A percentile compares a stretch with the other conserved stretches of the same genome.
phyloP scores from a whole-genome alignment of 2,113 vertebrate genomes.

The Prinia subflava region DNA sequence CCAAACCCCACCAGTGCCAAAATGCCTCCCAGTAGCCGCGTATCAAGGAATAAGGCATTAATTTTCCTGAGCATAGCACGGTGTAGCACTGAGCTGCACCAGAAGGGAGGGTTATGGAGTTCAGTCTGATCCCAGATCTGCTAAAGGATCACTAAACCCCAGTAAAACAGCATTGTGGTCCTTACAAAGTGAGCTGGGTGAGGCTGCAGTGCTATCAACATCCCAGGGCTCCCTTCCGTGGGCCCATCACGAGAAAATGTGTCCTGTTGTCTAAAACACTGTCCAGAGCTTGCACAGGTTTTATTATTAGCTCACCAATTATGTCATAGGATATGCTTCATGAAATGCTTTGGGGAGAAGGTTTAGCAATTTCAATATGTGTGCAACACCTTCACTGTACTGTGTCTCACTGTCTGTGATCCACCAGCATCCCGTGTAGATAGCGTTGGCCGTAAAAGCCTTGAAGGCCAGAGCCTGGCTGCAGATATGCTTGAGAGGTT shows the following conservation, averaged over 20 bases:
- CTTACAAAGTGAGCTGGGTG: background rate
- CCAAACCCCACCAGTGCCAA: background rate
- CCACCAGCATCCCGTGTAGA: background rate
- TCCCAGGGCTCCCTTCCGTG: background rate
- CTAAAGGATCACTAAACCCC: background rate
- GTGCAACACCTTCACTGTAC: background rate
- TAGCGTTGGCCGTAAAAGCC: background rate
- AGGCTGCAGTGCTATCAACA: background rate
- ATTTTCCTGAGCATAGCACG: background rate
- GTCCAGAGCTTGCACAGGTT: background rate
- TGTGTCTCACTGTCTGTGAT: background rate
- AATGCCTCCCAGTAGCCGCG: background rate
- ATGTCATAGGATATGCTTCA: background rate
- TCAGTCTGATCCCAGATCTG: background rate
- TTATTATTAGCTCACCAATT: background rate
- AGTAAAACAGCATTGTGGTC: background rate
- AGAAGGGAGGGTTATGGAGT: background rate
- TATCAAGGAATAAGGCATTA: background rate
- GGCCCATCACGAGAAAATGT: background rate
- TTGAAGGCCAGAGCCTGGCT: background rate
- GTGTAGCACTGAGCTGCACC: background rate
- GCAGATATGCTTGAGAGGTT: background rate
- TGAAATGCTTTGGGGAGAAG: background rate
- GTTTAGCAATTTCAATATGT: background rate
- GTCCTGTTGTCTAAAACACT: background rate